A percentile compares a stretch with the other conserved stretches of the same genome.
Evolutionary conservation across 2,113 vertebrate genomes (phyloP).

Genomic region (Arvicanthis niloticus): DNA sequence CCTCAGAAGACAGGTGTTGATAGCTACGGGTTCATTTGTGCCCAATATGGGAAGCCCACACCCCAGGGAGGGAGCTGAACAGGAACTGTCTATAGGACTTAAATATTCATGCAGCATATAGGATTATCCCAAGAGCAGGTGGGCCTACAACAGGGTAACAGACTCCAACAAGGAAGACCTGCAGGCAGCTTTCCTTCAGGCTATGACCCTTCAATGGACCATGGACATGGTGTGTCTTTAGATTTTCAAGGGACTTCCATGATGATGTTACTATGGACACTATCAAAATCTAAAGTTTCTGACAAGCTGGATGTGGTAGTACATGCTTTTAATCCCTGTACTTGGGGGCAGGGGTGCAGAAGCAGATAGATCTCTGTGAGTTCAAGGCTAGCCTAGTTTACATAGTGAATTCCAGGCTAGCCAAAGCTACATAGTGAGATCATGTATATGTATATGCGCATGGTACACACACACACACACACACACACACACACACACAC

Average conservation of each 20-base stretch:
- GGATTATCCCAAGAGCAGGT: neutral
- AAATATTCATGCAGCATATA: fast-evolving
- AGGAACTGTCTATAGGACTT: fast-evolving
- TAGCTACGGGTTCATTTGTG: fast-evolving
- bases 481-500: too few relatives aligned
- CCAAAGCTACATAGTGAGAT: neutral
- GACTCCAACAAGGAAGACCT: neutral
- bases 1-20: neutral
- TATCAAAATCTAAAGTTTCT: neutral
- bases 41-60: neutral
- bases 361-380: neutral
- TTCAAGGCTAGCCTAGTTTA: neutral
- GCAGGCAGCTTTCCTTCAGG: neutral
- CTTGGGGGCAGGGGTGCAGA: neutral
- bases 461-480: too few relatives aligned
- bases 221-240: fast-evolving
- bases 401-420: neutral
- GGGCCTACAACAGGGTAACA: fast-evolving
- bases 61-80: fast-evolving
- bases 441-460: too few relatives aligned
- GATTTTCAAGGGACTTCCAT: fast-evolving
- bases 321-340: neutral
- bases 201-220: neutral
- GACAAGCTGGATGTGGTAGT: neutral
- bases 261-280: neutral